phyloP scores from a whole-genome alignment of 2,888 invertebrate species.

The Cyclophora albipunctata region DNA sequence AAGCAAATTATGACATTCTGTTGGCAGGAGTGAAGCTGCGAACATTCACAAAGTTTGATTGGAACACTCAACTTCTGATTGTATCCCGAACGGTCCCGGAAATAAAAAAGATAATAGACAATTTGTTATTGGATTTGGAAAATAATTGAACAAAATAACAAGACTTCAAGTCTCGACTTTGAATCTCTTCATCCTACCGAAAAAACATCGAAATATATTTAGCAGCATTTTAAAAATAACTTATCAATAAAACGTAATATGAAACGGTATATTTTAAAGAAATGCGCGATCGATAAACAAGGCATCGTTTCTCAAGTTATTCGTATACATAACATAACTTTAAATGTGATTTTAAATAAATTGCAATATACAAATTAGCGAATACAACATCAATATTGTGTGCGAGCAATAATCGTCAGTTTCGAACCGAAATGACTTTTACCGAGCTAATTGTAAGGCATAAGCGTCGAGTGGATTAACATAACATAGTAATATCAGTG shows the following conservation, averaged over 20 bases:
- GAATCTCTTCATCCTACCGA: no score
- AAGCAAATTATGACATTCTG: slow-evolving; percentile 35
- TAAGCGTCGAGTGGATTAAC: slow-evolving; percentile 8
- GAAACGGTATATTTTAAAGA: no score
- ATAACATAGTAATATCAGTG: not conserved
- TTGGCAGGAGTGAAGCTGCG: slow-evolving; percentile 22
- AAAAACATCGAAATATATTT: no score
- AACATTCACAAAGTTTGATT: slow-evolving; percentile 71
- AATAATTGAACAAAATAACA: no score
- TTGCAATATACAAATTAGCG: slow-evolving; percentile 62
- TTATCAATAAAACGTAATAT: no score
- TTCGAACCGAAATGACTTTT: slow-evolving; percentile 57
- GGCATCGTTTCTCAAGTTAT: slow-evolving; percentile 17
- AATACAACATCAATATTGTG: slow-evolving; percentile 59
- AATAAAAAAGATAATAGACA: no score
- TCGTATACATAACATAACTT: slow-evolving; percentile 29
- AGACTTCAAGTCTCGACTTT: no score
- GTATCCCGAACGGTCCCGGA: slow-evolving; percentile 41
- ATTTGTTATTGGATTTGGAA: no score
- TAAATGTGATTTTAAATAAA: slow-evolving; percentile 39
- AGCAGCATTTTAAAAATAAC: no score
- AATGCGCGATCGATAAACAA: slow-evolving; percentile 4
- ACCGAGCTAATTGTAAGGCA: slow-evolving; percentile 15
- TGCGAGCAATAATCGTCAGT: slow-evolving; percentile 66
- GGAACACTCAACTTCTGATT: slow-evolving; percentile 64